Conservation (phyloP, 1,140 invertebrate species). For the Bombus waltoni region DNA sequence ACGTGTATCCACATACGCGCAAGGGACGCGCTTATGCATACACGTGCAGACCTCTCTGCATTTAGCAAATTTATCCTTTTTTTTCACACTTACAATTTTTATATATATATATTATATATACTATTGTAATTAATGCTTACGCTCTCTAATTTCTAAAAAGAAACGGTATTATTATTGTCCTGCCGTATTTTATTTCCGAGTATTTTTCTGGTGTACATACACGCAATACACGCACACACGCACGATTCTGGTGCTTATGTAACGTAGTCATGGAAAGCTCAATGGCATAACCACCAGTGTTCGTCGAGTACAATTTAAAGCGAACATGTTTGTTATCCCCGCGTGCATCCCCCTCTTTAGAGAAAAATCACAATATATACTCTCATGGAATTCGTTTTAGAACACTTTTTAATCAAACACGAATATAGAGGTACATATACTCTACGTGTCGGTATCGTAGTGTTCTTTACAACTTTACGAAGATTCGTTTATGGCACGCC, state of each 20-base stretch:
- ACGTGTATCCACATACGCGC: not conserved
- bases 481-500: constrained; percentile 1
- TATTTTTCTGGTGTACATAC: constrained; percentile 70
- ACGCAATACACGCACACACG: constrained; percentile 59
- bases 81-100: constrained; percentile 49
- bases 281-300: constrained; percentile 77
- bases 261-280: constrained; percentile 80
- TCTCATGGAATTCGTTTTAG: constrained; percentile 15
- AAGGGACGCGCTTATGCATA: not conserved
- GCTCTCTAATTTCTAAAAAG: constrained; percentile 74
- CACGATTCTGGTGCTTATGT: constrained; percentile 57
- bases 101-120: constrained; percentile 41
- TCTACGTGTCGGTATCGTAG: not conserved
- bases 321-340: constrained; percentile 45
- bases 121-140: constrained; percentile 68
- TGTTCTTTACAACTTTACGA: not conserved
- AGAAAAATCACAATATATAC: constrained; percentile 30
- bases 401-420: too few species aligned
- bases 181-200: constrained; percentile 74
- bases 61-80: constrained; percentile 53
- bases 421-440: not conserved
- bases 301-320: constrained; percentile 66
- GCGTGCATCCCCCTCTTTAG: constrained; percentile 30
- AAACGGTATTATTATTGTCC: constrained; percentile 81
- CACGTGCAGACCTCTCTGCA: not conserved